A percentile compares a stretch with the other conserved stretches of the same genome.
Evolutionary conservation across 2,888 invertebrate genomes (phyloP).

Genomic region (Thymelicus lineola): DNA sequence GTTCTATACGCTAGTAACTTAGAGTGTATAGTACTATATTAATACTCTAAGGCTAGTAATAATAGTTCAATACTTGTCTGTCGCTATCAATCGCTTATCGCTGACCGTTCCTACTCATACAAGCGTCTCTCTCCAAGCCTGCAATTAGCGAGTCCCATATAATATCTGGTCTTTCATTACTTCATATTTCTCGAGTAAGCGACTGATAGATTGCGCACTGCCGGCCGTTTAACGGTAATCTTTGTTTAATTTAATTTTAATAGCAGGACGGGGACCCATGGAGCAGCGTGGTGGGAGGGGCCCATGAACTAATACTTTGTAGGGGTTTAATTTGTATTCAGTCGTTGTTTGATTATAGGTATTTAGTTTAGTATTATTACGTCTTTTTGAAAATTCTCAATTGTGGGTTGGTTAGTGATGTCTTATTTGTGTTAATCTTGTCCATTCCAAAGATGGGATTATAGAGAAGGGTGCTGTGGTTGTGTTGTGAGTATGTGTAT

Average conservation of each 20-base stretch:
- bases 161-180: slow-evolving; percentile 29
- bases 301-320: background rate
- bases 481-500: no score
- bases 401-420: no score
- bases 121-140: background rate
- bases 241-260: slow-evolving; percentile 80
- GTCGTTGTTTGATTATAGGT: background rate
- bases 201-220: slow-evolving; percentile 26
- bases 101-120: background rate
- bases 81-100: background rate
- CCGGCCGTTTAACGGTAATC: slow-evolving; percentile 49
- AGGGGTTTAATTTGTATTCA: background rate
- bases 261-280: slow-evolving; percentile 45
- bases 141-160: slow-evolving; percentile 19
- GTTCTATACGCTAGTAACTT: no score
- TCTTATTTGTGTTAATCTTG: no score
- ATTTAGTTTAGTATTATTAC: no score
- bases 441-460: no score
- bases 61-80: no score
- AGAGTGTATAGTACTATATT: no score
- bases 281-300: background rate
- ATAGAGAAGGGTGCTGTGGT: no score
- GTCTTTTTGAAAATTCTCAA: no score
- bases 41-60: no score
- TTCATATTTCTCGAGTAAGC: slow-evolving; percentile 19